Base-by-base conservation (phyloP, 1,140 invertebrate species). In the Bombus breviceps region DNA sequence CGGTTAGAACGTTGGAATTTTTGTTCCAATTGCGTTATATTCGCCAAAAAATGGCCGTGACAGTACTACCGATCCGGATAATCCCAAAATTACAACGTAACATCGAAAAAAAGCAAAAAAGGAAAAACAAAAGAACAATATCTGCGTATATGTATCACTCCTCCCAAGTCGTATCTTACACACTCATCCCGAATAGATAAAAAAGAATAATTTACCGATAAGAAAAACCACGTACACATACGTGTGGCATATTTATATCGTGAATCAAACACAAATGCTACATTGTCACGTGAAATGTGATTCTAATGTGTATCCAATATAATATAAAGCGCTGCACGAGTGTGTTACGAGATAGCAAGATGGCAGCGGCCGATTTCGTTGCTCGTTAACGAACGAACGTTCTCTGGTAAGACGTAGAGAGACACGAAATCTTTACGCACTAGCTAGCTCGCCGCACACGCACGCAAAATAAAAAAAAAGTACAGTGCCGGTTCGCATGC, bases 321-420 rank as follows among this genome's bases (percentile, higher is more conserved):
- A 86, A 83, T 66, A 85, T 88, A 88, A 90, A 88, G 82, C 74
- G 86, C 81, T 84, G 83, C 81, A 90, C 86, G 87, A 89, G 87
- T 89, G 86, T 88, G 91, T 92, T 91, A 94, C 93, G 93, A 94
- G 92, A 93, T 93, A 94, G 94, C 94, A 95, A 95, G 94, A 95
- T 95, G 94, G 94, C 94, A 94, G 94, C 93, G 94, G 94, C 93
- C 91, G 87, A 89, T 91, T 92, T 91, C 85, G 86, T 93, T 90
- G 90, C 89, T 93, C 88, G 82, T 86, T 87, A 79, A 89, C 82
- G 89, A 91, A 87, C 83, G 74, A 85, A 88, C 83, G 76, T 72
- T 86, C 91, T 89, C 90, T 92, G 92, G 92, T 93, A 93, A 93
- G 92, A 92, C 82, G 84, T 92, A 92, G 86, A 88, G 83, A 90